Evolutionary conservation across 2,797 vertebrate genomes (phyloP).

Genomic region (Simalia tracyae): DNA sequence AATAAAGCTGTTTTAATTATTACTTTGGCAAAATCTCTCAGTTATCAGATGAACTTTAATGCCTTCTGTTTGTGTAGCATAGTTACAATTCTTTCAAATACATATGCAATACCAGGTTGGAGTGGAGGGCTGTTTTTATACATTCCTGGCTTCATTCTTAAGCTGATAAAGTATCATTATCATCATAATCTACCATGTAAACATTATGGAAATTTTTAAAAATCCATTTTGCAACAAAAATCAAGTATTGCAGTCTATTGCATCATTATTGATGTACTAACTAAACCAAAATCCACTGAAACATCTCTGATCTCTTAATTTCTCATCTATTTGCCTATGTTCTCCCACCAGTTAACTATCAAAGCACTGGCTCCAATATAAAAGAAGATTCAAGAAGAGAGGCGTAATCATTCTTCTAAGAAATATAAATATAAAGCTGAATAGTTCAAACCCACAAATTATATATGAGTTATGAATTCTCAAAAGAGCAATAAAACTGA

Average conservation of each 20-base stretch:
- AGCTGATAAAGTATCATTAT: background rate
- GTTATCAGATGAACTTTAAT: slow-evolving; percentile 59
- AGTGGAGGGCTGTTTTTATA: slow-evolving; percentile 31
- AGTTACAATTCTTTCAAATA: slow-evolving; percentile 53
- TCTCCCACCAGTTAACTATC: slow-evolving; percentile 40
- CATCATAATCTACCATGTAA: background rate
- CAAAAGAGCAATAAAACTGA: background rate
- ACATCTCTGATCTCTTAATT: slow-evolving; percentile 33
- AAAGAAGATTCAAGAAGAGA: slow-evolving; percentile 63
- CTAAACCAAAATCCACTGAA: slow-evolving; percentile 30
- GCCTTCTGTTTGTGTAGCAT: slow-evolving; percentile 54
- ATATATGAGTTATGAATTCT: background rate
- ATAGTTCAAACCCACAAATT: slow-evolving; percentile 63
- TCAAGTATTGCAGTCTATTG: slow-evolving; percentile 43
- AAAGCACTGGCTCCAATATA: slow-evolving; percentile 59
- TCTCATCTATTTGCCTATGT: slow-evolving; percentile 46
- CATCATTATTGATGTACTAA: slow-evolving; percentile 20
- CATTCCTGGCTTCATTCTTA: slow-evolving; percentile 44
- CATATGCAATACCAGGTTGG: slow-evolving; percentile 58
- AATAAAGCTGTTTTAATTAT: slow-evolving; percentile 49
- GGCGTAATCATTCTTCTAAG: slow-evolving; percentile 63
- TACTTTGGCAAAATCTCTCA: slow-evolving; percentile 58
- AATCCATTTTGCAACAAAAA: background rate
- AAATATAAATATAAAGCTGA: slow-evolving; percentile 63
- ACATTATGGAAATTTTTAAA: background rate